Evolutionary conservation across 2,113 vertebrate species (phyloP).

Genomic region (Agapornis roseicollis): DNA sequence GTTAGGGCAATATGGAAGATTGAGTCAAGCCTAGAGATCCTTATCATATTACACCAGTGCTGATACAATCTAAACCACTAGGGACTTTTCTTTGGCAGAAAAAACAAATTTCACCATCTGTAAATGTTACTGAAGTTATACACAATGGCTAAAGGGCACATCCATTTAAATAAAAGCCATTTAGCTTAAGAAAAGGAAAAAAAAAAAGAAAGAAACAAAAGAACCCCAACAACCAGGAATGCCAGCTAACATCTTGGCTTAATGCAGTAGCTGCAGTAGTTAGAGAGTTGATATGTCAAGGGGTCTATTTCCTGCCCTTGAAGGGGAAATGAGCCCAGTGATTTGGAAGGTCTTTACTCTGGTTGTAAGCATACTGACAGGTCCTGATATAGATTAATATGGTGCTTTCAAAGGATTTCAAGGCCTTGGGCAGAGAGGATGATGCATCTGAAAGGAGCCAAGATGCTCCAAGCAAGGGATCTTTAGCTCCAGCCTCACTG

Average conservation of each 20-base stretch:
- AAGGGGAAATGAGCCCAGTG: neutral
- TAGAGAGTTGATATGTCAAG: neutral
- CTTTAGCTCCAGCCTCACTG: accelerated
- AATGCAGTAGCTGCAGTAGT: slow-evolving; percentile 1
- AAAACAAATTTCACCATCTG: slow-evolving; percentile 50
- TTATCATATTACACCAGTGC: slow-evolving; percentile 28
- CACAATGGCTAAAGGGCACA: slow-evolving; percentile 33
- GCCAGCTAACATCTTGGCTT: neutral
- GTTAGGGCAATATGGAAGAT: neutral
- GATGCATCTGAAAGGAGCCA: neutral
- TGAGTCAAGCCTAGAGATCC: slow-evolving; percentile 34
- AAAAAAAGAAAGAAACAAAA: neutral
- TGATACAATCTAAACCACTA: slow-evolving; percentile 42
- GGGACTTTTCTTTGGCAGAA: slow-evolving; percentile 45
- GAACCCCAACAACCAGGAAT: neutral
- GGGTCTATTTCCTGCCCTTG: neutral
- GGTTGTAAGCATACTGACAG: neutral
- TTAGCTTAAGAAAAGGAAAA: neutral
- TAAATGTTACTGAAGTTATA: slow-evolving; percentile 57
- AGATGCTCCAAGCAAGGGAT: neutral
- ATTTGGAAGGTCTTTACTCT: neutral
- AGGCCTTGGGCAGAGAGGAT: neutral
- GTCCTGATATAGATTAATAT: neutral
- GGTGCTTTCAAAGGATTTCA: neutral
- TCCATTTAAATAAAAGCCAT: slow-evolving; percentile 55